These are phyloP conservation scores for Heteronetta atricapilla DNA, from an alignment of 2,113 vertebrate genomes.

Conservation along the genomic window DNA sequence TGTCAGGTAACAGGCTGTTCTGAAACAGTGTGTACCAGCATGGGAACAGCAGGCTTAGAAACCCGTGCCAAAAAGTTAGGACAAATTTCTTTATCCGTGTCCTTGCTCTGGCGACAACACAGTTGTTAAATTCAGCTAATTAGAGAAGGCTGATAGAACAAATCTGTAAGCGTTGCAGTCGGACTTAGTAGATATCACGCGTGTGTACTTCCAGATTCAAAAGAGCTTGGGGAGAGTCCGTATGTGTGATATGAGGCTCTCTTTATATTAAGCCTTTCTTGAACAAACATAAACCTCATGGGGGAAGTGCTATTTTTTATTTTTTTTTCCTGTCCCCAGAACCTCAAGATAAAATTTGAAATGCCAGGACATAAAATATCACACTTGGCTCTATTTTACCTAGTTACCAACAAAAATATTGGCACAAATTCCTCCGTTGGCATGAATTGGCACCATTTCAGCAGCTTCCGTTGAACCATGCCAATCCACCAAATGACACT, in stretches of 20 bases:
- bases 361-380: background rate
- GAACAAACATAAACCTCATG: background rate
- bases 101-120: background rate
- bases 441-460: background rate
- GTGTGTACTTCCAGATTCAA: background rate
- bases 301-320: background rate
- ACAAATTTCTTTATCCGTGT: constrained; percentile 18
- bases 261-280: background rate
- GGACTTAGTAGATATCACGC: background rate
- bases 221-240: background rate
- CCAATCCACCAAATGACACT: background rate
- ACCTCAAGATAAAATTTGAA: constrained; percentile 1
- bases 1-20: constrained; percentile 64
- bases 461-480: background rate
- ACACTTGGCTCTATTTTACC: background rate
- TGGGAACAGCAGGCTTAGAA: constrained; percentile 23
- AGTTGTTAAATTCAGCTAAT: constrained; percentile 26
- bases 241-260: background rate
- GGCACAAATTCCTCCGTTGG: background rate
- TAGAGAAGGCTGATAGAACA: constrained; percentile 10
- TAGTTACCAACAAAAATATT: background rate
- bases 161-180: background rate
- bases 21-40: constrained; percentile 37
- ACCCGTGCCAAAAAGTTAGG: constrained; percentile 33
- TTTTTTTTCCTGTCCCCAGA: background rate